A percentile compares a stretch with the other conserved stretches of the same genome.
Conservation (phyloP, 2,113 vertebrate genomes). For the Rissa tridactyla region DNA sequence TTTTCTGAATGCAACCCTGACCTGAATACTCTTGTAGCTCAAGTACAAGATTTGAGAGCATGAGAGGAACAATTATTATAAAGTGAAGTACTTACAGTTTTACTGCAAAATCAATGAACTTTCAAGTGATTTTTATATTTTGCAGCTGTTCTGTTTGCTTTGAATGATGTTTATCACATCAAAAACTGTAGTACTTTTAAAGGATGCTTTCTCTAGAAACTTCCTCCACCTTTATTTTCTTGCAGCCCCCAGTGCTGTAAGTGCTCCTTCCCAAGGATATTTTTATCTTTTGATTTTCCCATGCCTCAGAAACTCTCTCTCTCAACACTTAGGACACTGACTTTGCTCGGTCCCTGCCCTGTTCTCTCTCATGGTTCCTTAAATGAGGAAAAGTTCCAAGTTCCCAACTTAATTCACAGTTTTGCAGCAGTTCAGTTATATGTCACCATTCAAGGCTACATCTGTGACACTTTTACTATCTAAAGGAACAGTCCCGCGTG, state of each 20-base stretch:
- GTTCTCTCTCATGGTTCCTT: background rate
- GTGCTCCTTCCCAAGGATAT: background rate
- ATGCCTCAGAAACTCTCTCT: background rate
- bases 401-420: background rate
- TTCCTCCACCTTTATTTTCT: conserved; percentile 46
- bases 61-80: conserved; percentile 79
- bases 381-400: background rate
- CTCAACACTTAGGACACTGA: background rate
- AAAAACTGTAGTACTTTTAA: conserved; percentile 48
- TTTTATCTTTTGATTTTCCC: background rate
- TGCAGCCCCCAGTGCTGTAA: background rate
- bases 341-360: background rate
- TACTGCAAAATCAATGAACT: conserved; percentile 85
- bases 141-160: conserved; percentile 77
- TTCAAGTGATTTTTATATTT: conserved; percentile 84
- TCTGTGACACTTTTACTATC: background rate
- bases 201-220: conserved; percentile 58
- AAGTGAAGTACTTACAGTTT: conserved; percentile 84
- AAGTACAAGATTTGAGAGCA: conserved; percentile 78
- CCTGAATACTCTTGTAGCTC: conserved; percentile 74
- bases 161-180: conserved; percentile 68
- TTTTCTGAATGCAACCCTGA: conserved; percentile 75
- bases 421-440: background rate
- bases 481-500: background rate
- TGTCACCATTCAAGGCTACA: background rate